A percentile compares a stretch with the other conserved stretches of the same genome.
These are phyloP conservation scores for Endotricha flammealis DNA, from an alignment of 2,888 invertebrate species.

Conservation along the genomic window DNA sequence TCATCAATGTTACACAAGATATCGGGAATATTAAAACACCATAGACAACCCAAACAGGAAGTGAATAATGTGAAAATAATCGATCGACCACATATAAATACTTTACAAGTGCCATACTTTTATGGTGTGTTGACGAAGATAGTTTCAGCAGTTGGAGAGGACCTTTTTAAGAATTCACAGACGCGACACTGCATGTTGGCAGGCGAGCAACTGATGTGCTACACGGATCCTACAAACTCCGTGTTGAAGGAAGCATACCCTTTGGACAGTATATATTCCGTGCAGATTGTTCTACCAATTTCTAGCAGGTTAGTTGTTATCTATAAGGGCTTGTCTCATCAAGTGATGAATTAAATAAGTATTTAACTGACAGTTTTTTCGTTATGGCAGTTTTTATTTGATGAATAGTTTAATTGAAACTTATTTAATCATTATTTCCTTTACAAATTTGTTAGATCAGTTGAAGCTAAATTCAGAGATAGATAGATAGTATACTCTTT, in stretches of 20 bases:
- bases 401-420: no score
- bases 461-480: no score
- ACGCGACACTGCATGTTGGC: slow-evolving; percentile 84
- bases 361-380: no score
- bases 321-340: slow-evolving; percentile 1
- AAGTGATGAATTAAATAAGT: neutral
- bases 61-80: slow-evolving; percentile 47
- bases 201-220: slow-evolving; percentile 85
- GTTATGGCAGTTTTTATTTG: no score
- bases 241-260: slow-evolving; percentile 83
- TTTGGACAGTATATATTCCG: slow-evolving; percentile 81
- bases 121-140: slow-evolving; percentile 80
- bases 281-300: slow-evolving; percentile 80
- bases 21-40: slow-evolving; percentile 65
- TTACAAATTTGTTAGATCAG: no score
- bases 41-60: slow-evolving; percentile 35
- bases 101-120: slow-evolving; percentile 68
- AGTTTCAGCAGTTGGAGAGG: slow-evolving; percentile 81
- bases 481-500: no score
- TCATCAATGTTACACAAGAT: slow-evolving; percentile 58
- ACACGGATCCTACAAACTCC: slow-evolving; percentile 83
- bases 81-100: slow-evolving; percentile 72
- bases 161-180: slow-evolving; percentile 86
- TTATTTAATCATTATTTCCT: no score
- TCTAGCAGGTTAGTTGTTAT: slow-evolving; percentile 54